These are phyloP conservation scores for Bicyclus anynana DNA, from an alignment of 1,140 invertebrate species.

Conservation along the genomic window DNA sequence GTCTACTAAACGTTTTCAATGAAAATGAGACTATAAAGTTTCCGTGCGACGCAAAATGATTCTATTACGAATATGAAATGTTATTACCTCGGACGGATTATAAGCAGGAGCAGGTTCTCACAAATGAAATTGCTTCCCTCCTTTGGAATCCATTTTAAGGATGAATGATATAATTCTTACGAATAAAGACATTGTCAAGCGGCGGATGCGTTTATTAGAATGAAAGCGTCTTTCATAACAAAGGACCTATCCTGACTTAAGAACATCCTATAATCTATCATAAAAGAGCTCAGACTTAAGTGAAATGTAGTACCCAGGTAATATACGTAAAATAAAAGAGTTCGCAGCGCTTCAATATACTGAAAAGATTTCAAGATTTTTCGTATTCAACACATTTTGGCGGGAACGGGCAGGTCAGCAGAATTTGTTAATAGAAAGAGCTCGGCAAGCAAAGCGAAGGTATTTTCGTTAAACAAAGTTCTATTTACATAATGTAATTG, in stretches of 20 bases:
- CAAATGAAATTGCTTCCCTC: conserved; percentile 76
- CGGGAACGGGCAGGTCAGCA: conserved; percentile 26
- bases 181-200: conserved; percentile 67
- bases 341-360: conserved; percentile 19
- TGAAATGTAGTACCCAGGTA: conserved; percentile 13
- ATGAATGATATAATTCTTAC: conserved; percentile 74
- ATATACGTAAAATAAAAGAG: conserved; percentile 12
- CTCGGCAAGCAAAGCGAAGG: conserved; percentile 22
- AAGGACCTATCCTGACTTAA: conserved; percentile 17
- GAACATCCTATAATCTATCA: conserved; percentile 16
- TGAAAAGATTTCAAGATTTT: conserved; percentile 25
- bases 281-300: conserved; percentile 10
- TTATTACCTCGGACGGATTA: conserved; percentile 77
- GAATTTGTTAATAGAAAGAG: conserved; percentile 30
- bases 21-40: conserved; percentile 76
- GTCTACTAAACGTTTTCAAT: conserved; percentile 73
- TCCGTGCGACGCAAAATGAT: conserved; percentile 72
- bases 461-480: conserved; percentile 24
- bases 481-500: conserved; percentile 25
- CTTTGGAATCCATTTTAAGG: conserved; percentile 76
- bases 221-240: conserved; percentile 28
- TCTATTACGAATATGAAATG: conserved; percentile 77
- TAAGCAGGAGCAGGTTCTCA: conserved; percentile 75
- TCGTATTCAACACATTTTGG: conserved; percentile 28
- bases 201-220: conserved; percentile 55